Evolutionary conservation across 2,797 vertebrate genomes (phyloP).

Genomic region (Tinamus major): DNA sequence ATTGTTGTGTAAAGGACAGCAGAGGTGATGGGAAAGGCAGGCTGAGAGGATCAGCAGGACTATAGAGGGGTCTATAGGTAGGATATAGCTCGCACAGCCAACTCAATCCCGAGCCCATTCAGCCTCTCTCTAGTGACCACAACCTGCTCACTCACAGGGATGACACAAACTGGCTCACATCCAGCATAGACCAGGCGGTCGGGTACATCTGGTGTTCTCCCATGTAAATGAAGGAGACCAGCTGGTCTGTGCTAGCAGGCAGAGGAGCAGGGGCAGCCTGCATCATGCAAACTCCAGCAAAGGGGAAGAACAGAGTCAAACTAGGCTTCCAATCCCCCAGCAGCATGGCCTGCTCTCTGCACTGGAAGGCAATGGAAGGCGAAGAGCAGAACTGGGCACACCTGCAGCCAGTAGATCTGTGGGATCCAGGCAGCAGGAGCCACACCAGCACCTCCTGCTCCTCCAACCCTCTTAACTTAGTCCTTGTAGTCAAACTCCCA

Average conservation of each 20-base stretch:
- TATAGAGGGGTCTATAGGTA: background rate
- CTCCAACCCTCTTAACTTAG: background rate
- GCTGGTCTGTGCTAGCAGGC: background rate
- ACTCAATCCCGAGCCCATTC: background rate
- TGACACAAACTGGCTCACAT: background rate
- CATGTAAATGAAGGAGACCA: fast-evolving
- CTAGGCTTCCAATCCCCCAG: background rate
- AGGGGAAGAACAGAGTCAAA: background rate
- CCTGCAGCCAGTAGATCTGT: fast-evolving
- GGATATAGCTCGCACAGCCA: background rate
- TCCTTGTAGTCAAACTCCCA: background rate
- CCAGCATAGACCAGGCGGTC: background rate
- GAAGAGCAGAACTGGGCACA: background rate
- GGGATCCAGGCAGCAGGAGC: fast-evolving
- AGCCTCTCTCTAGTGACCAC: background rate
- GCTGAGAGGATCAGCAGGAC: background rate
- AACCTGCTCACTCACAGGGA: too few species aligned
- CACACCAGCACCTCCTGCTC: fast-evolving
- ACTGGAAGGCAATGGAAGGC: fast-evolving
- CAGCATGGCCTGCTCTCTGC: fast-evolving
- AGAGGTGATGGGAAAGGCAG: background rate
- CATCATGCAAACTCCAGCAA: background rate
- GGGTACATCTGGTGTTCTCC: background rate
- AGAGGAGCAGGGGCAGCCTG: background rate
- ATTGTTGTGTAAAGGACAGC: background rate